phyloP scores from a whole-genome alignment of 2,888 invertebrate genomes.

The Lottia gigantea region DNA sequence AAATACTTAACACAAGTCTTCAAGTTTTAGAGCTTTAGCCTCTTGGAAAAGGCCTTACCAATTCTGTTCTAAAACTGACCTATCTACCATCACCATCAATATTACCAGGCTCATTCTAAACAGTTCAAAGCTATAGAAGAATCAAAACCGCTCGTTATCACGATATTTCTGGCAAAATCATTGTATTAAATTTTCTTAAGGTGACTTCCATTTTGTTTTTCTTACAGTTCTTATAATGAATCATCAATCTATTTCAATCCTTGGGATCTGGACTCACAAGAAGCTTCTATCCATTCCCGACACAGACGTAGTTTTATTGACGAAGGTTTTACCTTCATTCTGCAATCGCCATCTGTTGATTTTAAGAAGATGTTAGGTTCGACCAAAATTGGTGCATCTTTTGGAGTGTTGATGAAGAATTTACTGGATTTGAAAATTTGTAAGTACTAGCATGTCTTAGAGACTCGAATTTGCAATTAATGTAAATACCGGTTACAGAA shows the following conservation, averaged over 20 bases:
- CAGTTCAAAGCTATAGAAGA: too few species aligned
- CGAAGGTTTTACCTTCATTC: constrained; percentile 26
- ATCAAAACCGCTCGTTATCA: too few species aligned
- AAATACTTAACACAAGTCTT: too few species aligned
- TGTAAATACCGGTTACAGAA: too few species aligned
- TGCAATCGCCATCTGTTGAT: constrained; percentile 48
- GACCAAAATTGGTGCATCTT: constrained; percentile 44
- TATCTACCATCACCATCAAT: too few species aligned
- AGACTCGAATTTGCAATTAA: not conserved
- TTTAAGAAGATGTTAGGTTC: constrained; percentile 47
- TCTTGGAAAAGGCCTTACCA: too few species aligned
- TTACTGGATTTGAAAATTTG: constrained; percentile 42
- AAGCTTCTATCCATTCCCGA: constrained; percentile 13
- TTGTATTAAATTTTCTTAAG: too few species aligned
- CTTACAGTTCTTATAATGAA: not conserved
- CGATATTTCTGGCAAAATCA: too few species aligned
- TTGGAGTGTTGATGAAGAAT: constrained; percentile 48
- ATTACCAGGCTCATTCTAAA: too few species aligned
- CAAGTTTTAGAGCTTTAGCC: too few species aligned
- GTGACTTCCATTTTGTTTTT: too few species aligned
- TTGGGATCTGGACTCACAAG: constrained; percentile 3
- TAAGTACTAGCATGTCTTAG: constrained; percentile 20
- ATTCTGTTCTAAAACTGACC: too few species aligned
- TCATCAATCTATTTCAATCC: constrained; percentile 5
- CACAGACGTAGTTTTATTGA: constrained; percentile 15